phyloP scores from a whole-genome alignment of 2,888 invertebrate genomes.

The Embidobia sp. region DNA sequence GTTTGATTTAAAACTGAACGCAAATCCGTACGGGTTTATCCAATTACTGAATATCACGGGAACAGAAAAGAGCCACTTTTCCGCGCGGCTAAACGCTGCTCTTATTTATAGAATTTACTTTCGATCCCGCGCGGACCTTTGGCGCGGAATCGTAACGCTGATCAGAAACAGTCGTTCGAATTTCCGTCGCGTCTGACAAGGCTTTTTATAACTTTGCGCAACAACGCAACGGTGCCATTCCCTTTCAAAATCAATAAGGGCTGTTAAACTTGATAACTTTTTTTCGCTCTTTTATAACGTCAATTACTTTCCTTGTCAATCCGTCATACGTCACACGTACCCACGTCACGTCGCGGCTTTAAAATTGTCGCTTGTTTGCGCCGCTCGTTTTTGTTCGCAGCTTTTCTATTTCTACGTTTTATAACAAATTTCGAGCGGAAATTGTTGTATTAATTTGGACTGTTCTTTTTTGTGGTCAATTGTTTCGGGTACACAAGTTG shows the following conservation, averaged over 20 bases:
- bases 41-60: slow-evolving; percentile 26
- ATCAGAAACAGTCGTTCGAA: slow-evolving; percentile 1
- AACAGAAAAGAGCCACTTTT: no score
- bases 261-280: slow-evolving; percentile 40
- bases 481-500: no score
- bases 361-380: slow-evolving; percentile 27
- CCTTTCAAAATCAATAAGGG: slow-evolving; percentile 43
- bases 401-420: slow-evolving; percentile 1
- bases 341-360: slow-evolving; percentile 28
- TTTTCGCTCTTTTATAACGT: slow-evolving; percentile 48
- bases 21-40: slow-evolving; percentile 34
- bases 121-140: no score
- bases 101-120: slow-evolving; percentile 14
- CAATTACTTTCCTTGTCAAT: slow-evolving; percentile 54
- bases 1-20: slow-evolving; percentile 53
- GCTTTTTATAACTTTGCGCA: slow-evolving; percentile 38
- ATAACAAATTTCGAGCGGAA: no score
- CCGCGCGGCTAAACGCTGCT: no score
- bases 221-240: slow-evolving; percentile 13
- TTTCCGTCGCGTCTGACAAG: background rate
- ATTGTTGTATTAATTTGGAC: no score
- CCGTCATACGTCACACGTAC: slow-evolving; percentile 37
- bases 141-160: no score
- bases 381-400: slow-evolving; percentile 3
- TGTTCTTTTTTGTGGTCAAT: no score